Base-by-base conservation (phyloP, 2,888 invertebrate genomes). In the Cryptocheilus praepositus region DNA sequence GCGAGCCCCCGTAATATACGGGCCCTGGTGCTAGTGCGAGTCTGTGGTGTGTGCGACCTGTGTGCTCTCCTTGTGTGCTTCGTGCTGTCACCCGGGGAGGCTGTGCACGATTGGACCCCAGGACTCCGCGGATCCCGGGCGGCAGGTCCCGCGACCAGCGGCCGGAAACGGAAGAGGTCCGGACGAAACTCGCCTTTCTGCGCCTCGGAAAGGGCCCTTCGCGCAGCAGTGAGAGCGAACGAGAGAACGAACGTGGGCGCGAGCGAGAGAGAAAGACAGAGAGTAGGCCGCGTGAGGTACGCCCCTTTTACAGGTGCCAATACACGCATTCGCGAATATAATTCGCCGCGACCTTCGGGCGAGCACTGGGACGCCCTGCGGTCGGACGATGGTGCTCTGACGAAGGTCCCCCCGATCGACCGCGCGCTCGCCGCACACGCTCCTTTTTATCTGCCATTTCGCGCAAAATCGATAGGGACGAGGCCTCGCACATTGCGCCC, bases 381-480 rank as follows among this genome's bases (percentile, higher is more conserved):
- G 11, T 1, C 16, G 49, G 49, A 19, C 18, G 53, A 53, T 4
- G 16, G 22, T 22, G 3, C 8, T 3, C 8, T 22, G 53, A 22
- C 53, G 25, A 13, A 5, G 15, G 5, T 19, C 3, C 19, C 5
- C 19, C 2, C 18, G 28, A 28, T 51, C 46, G 18, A 16, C 58
- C 28, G 21, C 19, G 21, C 53, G 21, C 51, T n/a, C 15, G 1
- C 18, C 51, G 53, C 22, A 15, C 55, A 16, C 28, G 36, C 18
- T 55, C 28, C 28, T 57, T 45, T 52, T 61, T 70, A 58, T 69
- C 61, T 54, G 44, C 28, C 45, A 65, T 74, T 71, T 76, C 67
- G 80, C 78, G 79, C 77, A 83, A 83, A 83, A 83, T 83, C 83
- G 82, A 83, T 83, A 83, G 74, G 75, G 70, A 74, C 66, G 73